phyloP scores from a whole-genome alignment of 2,113 vertebrate genomes.

The Chloebia gouldiae region DNA sequence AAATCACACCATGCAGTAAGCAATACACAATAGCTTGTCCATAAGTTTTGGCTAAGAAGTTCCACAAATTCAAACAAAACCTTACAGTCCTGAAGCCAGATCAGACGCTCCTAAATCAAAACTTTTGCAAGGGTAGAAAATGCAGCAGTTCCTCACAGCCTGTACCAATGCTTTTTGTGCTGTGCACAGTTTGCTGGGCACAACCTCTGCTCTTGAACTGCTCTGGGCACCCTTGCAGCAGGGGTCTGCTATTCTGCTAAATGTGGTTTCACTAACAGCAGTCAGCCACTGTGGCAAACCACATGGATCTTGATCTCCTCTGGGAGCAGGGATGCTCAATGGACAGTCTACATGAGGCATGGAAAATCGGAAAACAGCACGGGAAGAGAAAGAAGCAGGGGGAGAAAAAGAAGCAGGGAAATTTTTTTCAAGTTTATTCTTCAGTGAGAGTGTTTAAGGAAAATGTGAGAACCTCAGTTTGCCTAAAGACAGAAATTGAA shows the following conservation, averaged over 20 bases:
- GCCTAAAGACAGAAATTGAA: neutral
- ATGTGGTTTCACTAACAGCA: neutral
- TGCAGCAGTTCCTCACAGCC: fast-evolving
- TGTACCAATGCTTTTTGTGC: neutral
- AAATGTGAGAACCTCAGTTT: neutral
- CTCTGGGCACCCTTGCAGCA: neutral
- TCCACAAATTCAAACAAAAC: neutral
- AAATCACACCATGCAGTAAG: neutral
- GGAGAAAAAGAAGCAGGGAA: neutral
- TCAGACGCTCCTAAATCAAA: neutral
- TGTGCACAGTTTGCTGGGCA: neutral
- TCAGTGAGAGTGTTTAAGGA: neutral
- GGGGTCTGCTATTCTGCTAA: neutral
- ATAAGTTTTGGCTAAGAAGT: neutral
- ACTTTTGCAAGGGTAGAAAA: neutral
- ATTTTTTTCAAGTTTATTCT: neutral
- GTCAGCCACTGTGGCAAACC: neutral
- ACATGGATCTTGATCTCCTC: neutral
- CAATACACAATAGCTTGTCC: neutral
- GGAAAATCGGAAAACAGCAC: neutral
- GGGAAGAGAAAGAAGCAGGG: neutral
- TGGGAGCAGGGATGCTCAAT: neutral
- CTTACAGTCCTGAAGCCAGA: neutral
- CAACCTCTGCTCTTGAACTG: neutral
- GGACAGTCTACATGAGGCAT: neutral